These are phyloP conservation scores for Crenichthys baileyi DNA, from an alignment of 2,797 vertebrate genomes.

Conservation along the genomic window DNA sequence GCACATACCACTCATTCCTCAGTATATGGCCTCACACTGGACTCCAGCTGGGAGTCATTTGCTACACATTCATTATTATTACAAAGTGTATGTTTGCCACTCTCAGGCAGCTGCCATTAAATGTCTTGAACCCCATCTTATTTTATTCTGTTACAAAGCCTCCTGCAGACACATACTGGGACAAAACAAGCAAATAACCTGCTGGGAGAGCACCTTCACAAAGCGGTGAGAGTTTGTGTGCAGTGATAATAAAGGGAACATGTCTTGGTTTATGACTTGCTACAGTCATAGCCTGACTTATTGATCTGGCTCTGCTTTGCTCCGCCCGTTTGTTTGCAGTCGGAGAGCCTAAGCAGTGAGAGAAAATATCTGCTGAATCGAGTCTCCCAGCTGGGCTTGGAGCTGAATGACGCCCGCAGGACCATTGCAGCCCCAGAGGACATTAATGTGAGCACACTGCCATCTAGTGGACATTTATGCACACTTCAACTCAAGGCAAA, in stretches of 20 bases:
- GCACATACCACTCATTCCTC: constrained; percentile 49
- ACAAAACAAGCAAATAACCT: constrained; percentile 72
- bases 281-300: neutral
- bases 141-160: constrained; percentile 37
- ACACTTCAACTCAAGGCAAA: constrained; percentile 9
- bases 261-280: neutral
- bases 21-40: constrained; percentile 23
- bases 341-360: constrained; percentile 74
- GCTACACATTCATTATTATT: constrained; percentile 15
- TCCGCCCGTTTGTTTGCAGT: constrained; percentile 52
- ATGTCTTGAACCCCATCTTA: neutral
- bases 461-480: constrained; percentile 56
- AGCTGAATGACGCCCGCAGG: constrained; percentile 75
- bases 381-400: constrained; percentile 74
- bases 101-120: constrained; percentile 33
- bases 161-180: constrained; percentile 76
- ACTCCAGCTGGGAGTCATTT: constrained; percentile 39
- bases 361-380: constrained; percentile 73
- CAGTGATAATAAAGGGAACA: neutral
- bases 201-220: constrained; percentile 77
- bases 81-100: constrained; percentile 18
- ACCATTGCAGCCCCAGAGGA: constrained; percentile 77
- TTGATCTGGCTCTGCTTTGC: neutral
- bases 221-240: constrained; percentile 70
- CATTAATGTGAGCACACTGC: constrained; percentile 78